Evolutionary conservation across 2,113 vertebrate species (phyloP).

Genomic region (Accipiter virgatus): DNA sequence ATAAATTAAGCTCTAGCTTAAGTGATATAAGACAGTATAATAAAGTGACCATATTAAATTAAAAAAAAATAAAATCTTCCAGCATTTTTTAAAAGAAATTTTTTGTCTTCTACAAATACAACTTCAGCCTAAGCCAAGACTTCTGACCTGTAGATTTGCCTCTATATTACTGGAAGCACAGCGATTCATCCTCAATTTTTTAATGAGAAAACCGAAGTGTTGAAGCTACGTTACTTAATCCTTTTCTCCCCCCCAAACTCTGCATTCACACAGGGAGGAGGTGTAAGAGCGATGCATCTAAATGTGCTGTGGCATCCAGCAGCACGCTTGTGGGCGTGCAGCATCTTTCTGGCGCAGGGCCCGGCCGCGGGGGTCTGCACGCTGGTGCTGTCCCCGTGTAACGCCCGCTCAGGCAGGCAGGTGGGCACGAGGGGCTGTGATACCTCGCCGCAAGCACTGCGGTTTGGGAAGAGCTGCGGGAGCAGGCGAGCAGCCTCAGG

Average conservation of each 20-base stretch:
- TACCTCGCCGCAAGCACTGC: accelerated
- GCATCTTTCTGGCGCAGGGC: not conserved
- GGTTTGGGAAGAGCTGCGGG: not conserved
- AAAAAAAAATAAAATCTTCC: not conserved
- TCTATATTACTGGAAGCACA: not conserved
- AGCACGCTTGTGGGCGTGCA: not conserved
- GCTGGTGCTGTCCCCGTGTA: not conserved
- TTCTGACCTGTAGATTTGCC: not conserved
- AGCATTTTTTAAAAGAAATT: not conserved
- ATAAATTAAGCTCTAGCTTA: not conserved
- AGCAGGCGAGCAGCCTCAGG: not conserved
- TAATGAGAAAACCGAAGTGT: not conserved
- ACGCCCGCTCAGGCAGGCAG: accelerated
- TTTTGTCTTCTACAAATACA: not conserved
- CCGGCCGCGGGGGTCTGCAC: not conserved
- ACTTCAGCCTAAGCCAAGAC: not conserved
- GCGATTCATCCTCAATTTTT: not conserved
- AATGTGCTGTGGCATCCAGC: not conserved
- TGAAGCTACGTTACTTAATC: not conserved
- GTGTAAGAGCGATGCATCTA: accelerated
- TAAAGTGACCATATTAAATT: not conserved
- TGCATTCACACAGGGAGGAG: not conserved
- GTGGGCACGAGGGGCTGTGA: not conserved
- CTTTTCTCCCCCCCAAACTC: not conserved
- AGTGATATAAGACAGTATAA: not conserved